Conservation (phyloP, 2,113 vertebrate genomes). For the Notechis scutatus region DNA sequence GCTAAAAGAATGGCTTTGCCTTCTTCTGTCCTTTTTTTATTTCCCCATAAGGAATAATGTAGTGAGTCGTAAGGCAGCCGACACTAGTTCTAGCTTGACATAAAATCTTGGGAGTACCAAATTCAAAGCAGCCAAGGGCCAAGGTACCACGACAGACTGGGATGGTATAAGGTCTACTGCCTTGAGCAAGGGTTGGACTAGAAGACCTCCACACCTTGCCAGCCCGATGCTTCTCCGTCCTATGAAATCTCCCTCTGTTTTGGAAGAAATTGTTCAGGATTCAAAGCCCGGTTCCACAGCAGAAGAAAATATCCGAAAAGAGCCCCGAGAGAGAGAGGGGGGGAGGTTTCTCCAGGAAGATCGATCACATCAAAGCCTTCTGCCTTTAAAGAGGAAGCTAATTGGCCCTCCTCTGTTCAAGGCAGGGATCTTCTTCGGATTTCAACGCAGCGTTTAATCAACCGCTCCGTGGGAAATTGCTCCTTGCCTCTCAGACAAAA, state of each 20-base stretch:
- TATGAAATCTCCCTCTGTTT: neutral
- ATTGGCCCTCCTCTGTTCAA: neutral
- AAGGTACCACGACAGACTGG: too few species aligned
- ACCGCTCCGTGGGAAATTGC: neutral
- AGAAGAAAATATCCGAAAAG: neutral
- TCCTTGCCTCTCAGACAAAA: neutral
- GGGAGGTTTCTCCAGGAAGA: neutral
- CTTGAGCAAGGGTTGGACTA: too few species aligned
- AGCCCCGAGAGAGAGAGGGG: too few species aligned
- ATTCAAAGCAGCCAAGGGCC: too few species aligned
- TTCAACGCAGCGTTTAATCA: neutral
- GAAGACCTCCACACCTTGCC: too few species aligned
- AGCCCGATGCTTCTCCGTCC: too few species aligned
- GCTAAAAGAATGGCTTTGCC: neutral
- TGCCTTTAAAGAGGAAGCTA: neutral
- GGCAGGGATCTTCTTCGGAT: neutral
- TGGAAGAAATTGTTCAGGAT: neutral
- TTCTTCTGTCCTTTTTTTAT: neutral
- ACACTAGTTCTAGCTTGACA: too few species aligned
- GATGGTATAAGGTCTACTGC: too few species aligned
- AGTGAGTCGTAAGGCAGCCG: too few species aligned
- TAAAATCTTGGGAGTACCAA: too few species aligned
- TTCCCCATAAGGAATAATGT: too few species aligned
- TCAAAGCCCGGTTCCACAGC: neutral
- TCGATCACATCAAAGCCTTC: neutral